phyloP scores from a whole-genome alignment of 2,797 vertebrate genomes.

The Coregonus ussuriensis region DNA sequence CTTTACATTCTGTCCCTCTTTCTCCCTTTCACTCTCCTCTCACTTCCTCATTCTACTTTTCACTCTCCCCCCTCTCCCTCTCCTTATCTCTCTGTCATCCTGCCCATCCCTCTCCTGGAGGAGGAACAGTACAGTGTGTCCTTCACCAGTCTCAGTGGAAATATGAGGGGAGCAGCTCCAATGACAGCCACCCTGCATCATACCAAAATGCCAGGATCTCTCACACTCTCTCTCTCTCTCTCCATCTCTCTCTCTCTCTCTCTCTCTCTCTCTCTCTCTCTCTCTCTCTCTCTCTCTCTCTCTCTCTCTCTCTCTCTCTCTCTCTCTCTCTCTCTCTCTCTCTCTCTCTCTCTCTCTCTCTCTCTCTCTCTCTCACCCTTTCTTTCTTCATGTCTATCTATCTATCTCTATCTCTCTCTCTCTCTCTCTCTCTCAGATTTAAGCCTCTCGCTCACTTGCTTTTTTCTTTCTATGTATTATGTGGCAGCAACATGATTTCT shows the following conservation, averaged over 20 bases:
- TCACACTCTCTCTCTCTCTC: neutral
- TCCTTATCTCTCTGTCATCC: constrained; percentile 5
- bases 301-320: too few species aligned
- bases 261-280: too few species aligned
- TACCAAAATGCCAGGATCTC: constrained; percentile 27
- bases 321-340: too few species aligned
- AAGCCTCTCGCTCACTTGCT: neutral
- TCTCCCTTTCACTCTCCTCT: too few species aligned
- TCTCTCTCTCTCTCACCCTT: too few species aligned
- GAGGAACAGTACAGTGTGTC: constrained; percentile 51
- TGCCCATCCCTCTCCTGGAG: neutral
- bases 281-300: too few species aligned
- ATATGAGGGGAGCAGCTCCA: constrained; percentile 42
- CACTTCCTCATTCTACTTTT: too few species aligned
- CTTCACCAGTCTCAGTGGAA: constrained; percentile 43
- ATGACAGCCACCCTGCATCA: constrained; percentile 51
- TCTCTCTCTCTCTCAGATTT: neutral
- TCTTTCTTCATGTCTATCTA: too few species aligned
- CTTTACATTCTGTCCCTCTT: neutral
- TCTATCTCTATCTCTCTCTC: too few species aligned
- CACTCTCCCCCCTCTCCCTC: neutral
- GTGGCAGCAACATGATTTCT: neutral
- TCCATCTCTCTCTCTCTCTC: neutral
- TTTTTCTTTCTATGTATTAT: neutral
- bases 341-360: too few species aligned